A percentile compares a stretch with the other conserved stretches of the same genome.
These are phyloP conservation scores for Condylura cristata DNA, from an alignment of 2,113 vertebrate genomes.

Conservation along the genomic window DNA sequence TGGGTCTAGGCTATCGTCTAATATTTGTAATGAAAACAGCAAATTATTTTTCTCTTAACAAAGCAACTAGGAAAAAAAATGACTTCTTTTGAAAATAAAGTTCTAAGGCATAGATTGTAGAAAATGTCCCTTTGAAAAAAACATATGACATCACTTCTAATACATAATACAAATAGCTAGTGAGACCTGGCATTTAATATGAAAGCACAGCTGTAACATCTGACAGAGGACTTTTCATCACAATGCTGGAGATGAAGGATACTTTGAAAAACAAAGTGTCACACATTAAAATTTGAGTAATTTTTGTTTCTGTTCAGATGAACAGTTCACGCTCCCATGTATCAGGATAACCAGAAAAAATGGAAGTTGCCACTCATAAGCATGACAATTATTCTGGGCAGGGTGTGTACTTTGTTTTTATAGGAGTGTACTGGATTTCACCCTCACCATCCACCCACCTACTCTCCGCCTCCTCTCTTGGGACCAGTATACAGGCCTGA, in stretches of 20 bases:
- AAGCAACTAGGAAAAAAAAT: background rate
- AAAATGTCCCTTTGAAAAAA: background rate
- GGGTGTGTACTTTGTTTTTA: background rate
- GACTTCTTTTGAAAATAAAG: slow-evolving; percentile 10
- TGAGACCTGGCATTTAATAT: background rate
- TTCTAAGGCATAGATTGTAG: background rate
- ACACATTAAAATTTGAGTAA: background rate
- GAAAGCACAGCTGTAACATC: background rate
- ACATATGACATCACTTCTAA: background rate
- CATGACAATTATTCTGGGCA: background rate
- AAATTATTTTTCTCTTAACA: slow-evolving; percentile 11
- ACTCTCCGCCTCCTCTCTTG: background rate
- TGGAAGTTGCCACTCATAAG: background rate
- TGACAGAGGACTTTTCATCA: background rate
- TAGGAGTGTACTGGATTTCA: background rate
- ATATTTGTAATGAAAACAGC: slow-evolving; percentile 6
- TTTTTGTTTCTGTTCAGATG: slow-evolving; percentile 12
- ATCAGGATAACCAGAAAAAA: background rate
- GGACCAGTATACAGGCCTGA: background rate
- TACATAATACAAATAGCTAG: background rate
- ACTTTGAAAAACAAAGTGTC: slow-evolving; percentile 24
- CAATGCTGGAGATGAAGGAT: background rate
- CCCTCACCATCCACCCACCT: background rate
- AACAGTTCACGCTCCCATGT: background rate
- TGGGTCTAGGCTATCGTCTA: slow-evolving; percentile 30